Evolutionary conservation across 1,140 invertebrate species (phyloP), one percentile per base, ranked within the genome.

Genomic region (Pollicipes pollicipes): DNA sequence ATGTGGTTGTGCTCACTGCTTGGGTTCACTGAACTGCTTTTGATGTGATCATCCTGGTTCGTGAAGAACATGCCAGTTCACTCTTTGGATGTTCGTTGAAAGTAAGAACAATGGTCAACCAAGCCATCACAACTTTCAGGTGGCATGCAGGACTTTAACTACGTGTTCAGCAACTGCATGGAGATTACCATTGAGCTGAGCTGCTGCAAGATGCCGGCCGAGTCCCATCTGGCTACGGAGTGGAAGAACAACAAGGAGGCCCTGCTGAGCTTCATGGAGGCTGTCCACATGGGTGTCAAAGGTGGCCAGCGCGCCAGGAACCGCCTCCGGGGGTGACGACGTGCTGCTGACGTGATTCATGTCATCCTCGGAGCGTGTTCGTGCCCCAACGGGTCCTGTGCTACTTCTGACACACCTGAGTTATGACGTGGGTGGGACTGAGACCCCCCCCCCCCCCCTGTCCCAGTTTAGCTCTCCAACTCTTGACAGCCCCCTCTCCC

Each of bases 111-210:
- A 75, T 75, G 75, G 72, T 74, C 75, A n/a, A n/a, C n/a, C n/a
- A n/a, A 73, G 81, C n/a, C n/a, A n/a, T n/a, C n/a, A n/a, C n/a
- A n/a, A n/a, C n/a, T n/a, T n/a, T n/a, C n/a, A 87, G 90, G 91
- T 75, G 94, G 94, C 64, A 97, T 98, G 95, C 95, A 98, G 82
- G 96, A 99, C 80, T 99, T 95, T 79, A 98, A 98, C 82, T 99
- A 99, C 79, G 82, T 91, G 8, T 85, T 88, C 73, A 96, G 90
- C 17, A 98, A 98, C 80, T 93, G 93, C 77, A 94, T 97, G 78
- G 97, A 99, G 80, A 87, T 98, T 69, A 98, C 96, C 10, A 87
- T 99, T 74, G 96, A 99, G 79, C 79, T 99, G 69, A 91, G 90
- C 68, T 99, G 97, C 82, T 95, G 92, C 80, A 99, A 99, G 82